Percentiles rank a stretch among this genome's conserved stretches.
Conservation (phyloP, 92 coral and sea anemone genomes). For the Epizoanthus rinbou region DNA sequence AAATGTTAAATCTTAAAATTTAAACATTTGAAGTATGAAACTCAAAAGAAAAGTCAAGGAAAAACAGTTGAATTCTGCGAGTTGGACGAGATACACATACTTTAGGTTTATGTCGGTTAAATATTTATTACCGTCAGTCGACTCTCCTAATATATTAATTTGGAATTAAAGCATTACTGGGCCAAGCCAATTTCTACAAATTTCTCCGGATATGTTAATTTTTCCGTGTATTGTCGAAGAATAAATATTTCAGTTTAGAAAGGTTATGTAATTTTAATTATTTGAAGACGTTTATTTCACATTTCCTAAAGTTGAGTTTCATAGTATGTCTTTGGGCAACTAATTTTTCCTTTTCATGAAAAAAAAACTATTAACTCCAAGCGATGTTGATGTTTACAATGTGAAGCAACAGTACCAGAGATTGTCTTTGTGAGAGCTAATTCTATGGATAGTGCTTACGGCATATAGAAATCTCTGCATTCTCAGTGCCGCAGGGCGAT, state of each 20-base stretch:
- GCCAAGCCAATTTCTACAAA: constrained; percentile 24
- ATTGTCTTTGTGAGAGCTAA: constrained; percentile 25
- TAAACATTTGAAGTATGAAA: too few species aligned
- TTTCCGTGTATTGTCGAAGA: not conserved
- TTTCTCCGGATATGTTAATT: constrained; percentile 34
- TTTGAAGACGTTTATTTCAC: constrained; percentile 4
- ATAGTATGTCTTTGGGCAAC: not conserved
- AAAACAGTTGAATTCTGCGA: too few species aligned
- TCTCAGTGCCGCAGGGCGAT: not conserved
- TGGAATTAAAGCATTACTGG: constrained; percentile 5
- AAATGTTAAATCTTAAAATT: too few species aligned
- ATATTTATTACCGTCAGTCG: not conserved
- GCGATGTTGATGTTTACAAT: not conserved
- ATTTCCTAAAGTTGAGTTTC: not conserved
- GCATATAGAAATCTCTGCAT: not conserved
- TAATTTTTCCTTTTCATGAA: not conserved
- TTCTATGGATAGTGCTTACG: not conserved
- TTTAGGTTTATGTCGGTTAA: not conserved
- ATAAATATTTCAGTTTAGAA: constrained; percentile 10
- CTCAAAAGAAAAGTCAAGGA: too few species aligned
- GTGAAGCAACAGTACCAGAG: not conserved
- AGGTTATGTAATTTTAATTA: constrained; percentile 25
- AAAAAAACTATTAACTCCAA: not conserved
- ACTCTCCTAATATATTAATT: not conserved
- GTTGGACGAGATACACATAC: not conserved